phyloP scores from a whole-genome alignment of 92 coral and sea anemone genomes.

The Epizoanthus illoricatus region DNA sequence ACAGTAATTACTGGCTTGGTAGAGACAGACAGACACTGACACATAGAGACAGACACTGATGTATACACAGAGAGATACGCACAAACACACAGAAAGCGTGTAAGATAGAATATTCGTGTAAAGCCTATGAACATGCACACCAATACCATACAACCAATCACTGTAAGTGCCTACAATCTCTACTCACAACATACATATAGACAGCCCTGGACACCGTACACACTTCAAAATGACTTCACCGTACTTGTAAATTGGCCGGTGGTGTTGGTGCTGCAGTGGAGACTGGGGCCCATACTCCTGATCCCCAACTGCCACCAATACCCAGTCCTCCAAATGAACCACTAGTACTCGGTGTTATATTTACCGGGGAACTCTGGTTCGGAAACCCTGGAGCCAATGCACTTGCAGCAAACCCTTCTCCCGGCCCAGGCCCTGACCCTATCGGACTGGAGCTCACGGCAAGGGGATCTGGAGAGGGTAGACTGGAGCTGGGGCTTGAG shows the following conservation, averaged over 20 bases:
- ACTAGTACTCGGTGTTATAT: conserved; percentile 36
- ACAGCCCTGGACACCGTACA: background rate
- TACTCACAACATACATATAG: background rate
- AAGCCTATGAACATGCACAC: no score
- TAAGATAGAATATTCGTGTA: no score
- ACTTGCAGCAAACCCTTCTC: conserved; percentile 53
- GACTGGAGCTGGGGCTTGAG: conserved; percentile 35
- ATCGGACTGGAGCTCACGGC: conserved; percentile 21
- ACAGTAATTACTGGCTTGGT: background rate
- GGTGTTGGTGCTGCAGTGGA: conserved; percentile 42
- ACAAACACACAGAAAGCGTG: no score
- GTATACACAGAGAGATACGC: no score
- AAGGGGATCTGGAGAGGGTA: conserved; percentile 52
- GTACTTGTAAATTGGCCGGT: conserved; percentile 29
- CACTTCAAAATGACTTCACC: background rate
- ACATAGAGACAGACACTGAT: background rate
- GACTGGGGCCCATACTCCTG: conserved; percentile 93
- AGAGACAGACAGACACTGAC: background rate
- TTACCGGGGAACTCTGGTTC: conserved; percentile 60
- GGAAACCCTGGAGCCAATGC: conserved; percentile 53
- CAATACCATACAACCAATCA: no score
- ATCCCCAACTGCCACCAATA: conserved; percentile 81
- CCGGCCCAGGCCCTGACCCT: conserved; percentile 49
- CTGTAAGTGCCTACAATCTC: no score
- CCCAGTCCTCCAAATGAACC: conserved; percentile 92